These are phyloP conservation scores for Sinocyclocheilus anshuiensis DNA, from an alignment of 2,113 vertebrate genomes.

Conservation along the genomic window DNA sequence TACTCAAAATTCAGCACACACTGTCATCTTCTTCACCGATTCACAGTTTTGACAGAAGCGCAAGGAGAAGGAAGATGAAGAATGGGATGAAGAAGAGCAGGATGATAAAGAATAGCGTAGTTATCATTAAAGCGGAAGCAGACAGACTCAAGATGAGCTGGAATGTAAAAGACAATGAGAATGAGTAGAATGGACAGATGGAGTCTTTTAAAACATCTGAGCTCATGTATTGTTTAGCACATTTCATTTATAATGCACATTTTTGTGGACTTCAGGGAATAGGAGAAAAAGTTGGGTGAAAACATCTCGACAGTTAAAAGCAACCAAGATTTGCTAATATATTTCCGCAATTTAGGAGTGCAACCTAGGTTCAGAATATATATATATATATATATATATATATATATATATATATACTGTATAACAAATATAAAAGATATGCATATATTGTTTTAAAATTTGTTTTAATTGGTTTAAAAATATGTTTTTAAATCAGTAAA, in stretches of 20 bases:
- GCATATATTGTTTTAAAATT: too few species aligned
- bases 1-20: constrained; percentile 18
- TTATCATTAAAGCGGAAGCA: constrained; percentile 36
- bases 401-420: too few species aligned
- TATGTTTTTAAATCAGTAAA: too few species aligned
- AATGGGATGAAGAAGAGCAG: constrained; percentile 12
- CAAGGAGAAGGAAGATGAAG: constrained; percentile 33
- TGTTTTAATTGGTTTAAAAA: too few species aligned
- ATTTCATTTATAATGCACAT: constrained; percentile 3
- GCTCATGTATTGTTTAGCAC: constrained; percentile 18
- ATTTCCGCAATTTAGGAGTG: not conserved
- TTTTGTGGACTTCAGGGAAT: not conserved
- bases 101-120: constrained; percentile 38
- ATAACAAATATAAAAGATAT: too few species aligned
- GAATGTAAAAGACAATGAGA: constrained; percentile 23
- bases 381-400: too few species aligned
- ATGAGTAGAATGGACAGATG: constrained; percentile 25
- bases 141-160: not conserved
- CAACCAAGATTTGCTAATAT: not conserved
- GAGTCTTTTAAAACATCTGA: constrained; percentile 20
- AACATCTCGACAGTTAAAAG: not conserved
- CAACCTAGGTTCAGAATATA: not conserved
- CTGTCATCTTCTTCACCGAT: constrained; percentile 28
- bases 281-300: not conserved
- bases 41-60: constrained; percentile 14